phyloP scores from a whole-genome alignment of 2,888 invertebrate species.

The Caenorhabditis sulstoni region DNA sequence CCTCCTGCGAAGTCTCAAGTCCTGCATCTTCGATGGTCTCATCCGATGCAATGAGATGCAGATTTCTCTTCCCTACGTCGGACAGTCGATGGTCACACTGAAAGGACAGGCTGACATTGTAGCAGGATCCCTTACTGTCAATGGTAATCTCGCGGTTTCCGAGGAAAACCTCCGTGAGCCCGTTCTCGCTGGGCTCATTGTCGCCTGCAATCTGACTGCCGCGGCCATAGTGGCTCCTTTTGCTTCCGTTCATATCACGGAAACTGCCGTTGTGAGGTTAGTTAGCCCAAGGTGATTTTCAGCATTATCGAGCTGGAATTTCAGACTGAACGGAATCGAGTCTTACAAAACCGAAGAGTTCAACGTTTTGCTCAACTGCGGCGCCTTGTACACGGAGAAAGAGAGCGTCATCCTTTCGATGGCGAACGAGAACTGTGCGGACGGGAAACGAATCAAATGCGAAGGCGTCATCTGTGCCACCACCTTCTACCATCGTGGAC shows the following conservation, averaged over 20 bases:
- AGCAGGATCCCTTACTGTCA: constrained; percentile 62
- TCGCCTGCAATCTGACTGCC: constrained; percentile 61
- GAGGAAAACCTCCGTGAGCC: constrained; percentile 42
- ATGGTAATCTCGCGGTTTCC: constrained; percentile 59
- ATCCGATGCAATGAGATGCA: constrained; percentile 68
- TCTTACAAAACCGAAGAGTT: constrained; percentile 57
- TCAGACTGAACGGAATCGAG: constrained; percentile 55
- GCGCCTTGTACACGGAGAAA: constrained; percentile 60
- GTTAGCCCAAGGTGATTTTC: neutral
- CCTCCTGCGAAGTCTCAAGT: constrained; percentile 45
- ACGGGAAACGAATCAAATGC: constrained; percentile 29
- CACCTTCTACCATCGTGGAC: constrained; percentile 65
- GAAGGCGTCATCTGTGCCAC: constrained; percentile 69
- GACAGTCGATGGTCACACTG: constrained; percentile 56
- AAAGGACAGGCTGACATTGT: constrained; percentile 69
- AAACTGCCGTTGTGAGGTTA: constrained; percentile 54
- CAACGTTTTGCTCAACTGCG: constrained; percentile 64
- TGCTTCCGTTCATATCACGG: constrained; percentile 57
- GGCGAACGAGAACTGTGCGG: constrained; percentile 30
- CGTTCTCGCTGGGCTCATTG: constrained; percentile 53
- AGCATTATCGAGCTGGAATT: neutral
- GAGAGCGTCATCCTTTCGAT: constrained; percentile 56
- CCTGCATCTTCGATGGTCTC: constrained; percentile 56
- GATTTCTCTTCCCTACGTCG: constrained; percentile 60
- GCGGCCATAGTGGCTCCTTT: constrained; percentile 69